Conservation (phyloP, 2,797 vertebrate genomes). For the Sebastes taczanowskii region DNA sequence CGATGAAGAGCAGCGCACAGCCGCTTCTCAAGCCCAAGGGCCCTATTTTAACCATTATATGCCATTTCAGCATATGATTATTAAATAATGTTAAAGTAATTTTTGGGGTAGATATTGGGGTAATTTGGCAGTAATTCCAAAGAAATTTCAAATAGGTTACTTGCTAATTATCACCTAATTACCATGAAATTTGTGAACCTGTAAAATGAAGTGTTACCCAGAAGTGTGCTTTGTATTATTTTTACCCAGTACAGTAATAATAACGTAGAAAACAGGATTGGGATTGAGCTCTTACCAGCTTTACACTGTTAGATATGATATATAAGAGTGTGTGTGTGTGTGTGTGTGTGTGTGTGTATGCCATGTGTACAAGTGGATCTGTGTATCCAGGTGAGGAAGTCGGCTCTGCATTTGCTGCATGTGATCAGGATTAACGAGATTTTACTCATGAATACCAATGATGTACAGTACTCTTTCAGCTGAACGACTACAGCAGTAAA, state of each 20-base stretch:
- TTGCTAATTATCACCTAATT: too few species aligned
- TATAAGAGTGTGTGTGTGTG: too few species aligned
- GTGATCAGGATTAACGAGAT: neutral
- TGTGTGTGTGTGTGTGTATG: neutral
- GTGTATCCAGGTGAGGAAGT: neutral
- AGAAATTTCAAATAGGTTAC: too few species aligned
- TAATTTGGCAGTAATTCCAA: too few species aligned
- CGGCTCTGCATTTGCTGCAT: neutral
- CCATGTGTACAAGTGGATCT: neutral
- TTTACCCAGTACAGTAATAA: neutral
- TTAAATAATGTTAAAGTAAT: too few species aligned
- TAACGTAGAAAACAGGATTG: neutral
- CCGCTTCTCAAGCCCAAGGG: too few species aligned
- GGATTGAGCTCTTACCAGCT: neutral
- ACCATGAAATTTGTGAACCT: too few species aligned
- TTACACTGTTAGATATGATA: neutral
- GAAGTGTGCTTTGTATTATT: neutral
- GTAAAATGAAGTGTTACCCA: neutral
- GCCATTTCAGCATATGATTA: too few species aligned
- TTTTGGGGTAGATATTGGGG: too few species aligned
- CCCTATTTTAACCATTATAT: too few species aligned
- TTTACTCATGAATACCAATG: conserved; percentile 3
- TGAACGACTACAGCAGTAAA: neutral
- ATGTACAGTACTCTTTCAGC: neutral
- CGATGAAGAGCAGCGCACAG: too few species aligned